These are phyloP conservation scores for Drosophila nigritarsus DNA, from an alignment of 2,888 invertebrate species.

Conservation along the genomic window DNA sequence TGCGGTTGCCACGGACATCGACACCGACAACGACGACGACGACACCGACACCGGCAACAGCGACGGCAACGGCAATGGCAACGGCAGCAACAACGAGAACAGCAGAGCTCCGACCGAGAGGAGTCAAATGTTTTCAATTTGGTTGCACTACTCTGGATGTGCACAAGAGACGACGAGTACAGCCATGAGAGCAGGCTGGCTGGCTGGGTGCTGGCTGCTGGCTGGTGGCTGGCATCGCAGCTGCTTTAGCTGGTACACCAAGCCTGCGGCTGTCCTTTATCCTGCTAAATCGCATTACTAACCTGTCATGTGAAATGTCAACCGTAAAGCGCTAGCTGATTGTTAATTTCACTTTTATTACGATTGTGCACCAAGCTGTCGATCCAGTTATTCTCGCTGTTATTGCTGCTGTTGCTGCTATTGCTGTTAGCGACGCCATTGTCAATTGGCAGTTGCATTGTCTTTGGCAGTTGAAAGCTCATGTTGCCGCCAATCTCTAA, in stretches of 20 bases:
- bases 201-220: not conserved
- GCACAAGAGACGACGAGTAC: conserved; percentile 3
- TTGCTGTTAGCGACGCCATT: conserved; percentile 32
- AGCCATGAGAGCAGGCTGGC: conserved; percentile 14
- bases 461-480: conserved; percentile 34
- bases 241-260: conserved; percentile 38
- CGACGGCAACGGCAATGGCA: conserved; percentile 4
- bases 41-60: conserved; percentile 14
- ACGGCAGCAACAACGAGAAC: conserved; percentile 3
- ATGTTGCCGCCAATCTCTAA: conserved; percentile 26
- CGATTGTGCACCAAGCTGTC: conserved; percentile 34
- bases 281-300: conserved; percentile 82
- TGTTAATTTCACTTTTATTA: conserved; percentile 82
- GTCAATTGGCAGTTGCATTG: conserved; percentile 49
- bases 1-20: conserved; percentile 65
- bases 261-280: conserved; percentile 79
- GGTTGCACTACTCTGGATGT: conserved; percentile 44
- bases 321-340: conserved; percentile 82
- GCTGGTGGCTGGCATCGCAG: conserved; percentile 25
- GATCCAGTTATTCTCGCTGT: conserved; percentile 19
- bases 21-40: conserved; percentile 40
- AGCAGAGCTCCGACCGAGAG: conserved; percentile 24
- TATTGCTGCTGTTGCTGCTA: conserved; percentile 1
- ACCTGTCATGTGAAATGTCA: conserved; percentile 83
- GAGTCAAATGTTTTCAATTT: conserved; percentile 52